These are phyloP conservation scores for Holacanthella duospinosa DNA, from an alignment of 2,888 invertebrate species.

Conservation along the genomic window DNA sequence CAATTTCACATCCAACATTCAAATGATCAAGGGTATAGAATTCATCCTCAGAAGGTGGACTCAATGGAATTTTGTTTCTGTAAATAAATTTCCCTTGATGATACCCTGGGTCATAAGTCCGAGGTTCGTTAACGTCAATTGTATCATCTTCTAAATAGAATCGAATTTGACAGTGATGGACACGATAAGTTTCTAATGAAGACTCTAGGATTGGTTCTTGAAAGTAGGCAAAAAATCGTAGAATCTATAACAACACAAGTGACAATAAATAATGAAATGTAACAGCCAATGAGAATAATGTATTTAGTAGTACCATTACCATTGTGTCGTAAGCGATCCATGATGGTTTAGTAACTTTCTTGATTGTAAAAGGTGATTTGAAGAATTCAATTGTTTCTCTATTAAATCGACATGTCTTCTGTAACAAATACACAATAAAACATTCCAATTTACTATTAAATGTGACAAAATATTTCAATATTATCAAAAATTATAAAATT, in stretches of 20 bases:
- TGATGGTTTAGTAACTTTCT: neutral
- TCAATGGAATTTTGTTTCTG: slow-evolving; percentile 38
- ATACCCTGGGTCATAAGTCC: slow-evolving; percentile 69
- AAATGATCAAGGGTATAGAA: slow-evolving; percentile 79
- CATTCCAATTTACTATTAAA: no score
- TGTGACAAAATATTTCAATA: neutral
- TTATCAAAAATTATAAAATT: neutral
- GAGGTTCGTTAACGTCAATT: slow-evolving; percentile 72
- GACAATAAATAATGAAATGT: no score
- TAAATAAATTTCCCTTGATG: slow-evolving; percentile 40
- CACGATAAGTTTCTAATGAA: slow-evolving; percentile 53
- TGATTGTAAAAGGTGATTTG: neutral
- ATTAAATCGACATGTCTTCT: neutral
- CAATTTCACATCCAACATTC: slow-evolving; percentile 68
- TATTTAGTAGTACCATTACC: no score
- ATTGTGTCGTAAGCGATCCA: neutral
- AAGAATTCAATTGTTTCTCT: neutral
- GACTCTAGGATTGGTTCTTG: slow-evolving; percentile 70
- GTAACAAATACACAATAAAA: neutral
- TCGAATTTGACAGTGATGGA: slow-evolving; percentile 69
- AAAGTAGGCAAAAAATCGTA: slow-evolving; percentile 65
- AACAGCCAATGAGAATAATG: neutral
- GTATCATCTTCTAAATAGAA: slow-evolving; percentile 86
- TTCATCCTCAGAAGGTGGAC: slow-evolving; percentile 56
- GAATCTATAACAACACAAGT: no score